Base-by-base conservation (phyloP, 2,113 vertebrate genomes). In the Cynopterus brachyotis region DNA sequence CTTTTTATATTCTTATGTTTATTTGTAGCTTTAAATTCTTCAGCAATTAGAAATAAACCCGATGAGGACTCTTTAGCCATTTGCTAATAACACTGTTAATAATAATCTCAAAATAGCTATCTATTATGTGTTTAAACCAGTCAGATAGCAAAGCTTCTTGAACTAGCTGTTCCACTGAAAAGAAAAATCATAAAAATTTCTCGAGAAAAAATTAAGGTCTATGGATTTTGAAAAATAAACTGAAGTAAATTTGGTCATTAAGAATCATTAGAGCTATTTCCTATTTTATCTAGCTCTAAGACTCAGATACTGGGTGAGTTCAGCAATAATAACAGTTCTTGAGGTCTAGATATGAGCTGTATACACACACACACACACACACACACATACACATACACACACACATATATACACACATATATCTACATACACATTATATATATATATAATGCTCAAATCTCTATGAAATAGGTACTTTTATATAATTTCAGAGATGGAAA, bases 391-490 rank as follows among this genome's bases (percentile, higher is more conserved):
- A 50, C 2, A 50, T 4, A 50, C 13, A 50, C 2, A 50, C 13
- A 50, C 47, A 15, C 47, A 15, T 3, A 15, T 4, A 50, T 15
- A 47, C n/a, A n/a, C n/a, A n/a, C n/a, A n/a, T n/a, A n/a, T n/a
- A n/a, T n/a, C n/a, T n/a, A n/a, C n/a, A n/a, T n/a, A n/a, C n/a
- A n/a, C n/a, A n/a, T n/a, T 13, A 50, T 4, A 50, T 50, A 50
- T 50, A 50, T 15, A 96, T 95, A 86, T 92, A 95, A 47, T 96
- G 84, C 24, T 92, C 80, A 90, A 91, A 89, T 55, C 17, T 66
- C 92, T 66, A 53, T 35, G 22, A 97, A 96, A 97, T 76, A 83
- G 90, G 73, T 75, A 57, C 82, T 85, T 95, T 96, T 93, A 96
- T 57, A 42, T 94, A 89, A 92, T 94, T 96, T 94, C 62, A 87